These are phyloP conservation scores for Muraenolepis orangiensis DNA, from an alignment of 2,797 vertebrate species.

Conservation along the genomic window DNA sequence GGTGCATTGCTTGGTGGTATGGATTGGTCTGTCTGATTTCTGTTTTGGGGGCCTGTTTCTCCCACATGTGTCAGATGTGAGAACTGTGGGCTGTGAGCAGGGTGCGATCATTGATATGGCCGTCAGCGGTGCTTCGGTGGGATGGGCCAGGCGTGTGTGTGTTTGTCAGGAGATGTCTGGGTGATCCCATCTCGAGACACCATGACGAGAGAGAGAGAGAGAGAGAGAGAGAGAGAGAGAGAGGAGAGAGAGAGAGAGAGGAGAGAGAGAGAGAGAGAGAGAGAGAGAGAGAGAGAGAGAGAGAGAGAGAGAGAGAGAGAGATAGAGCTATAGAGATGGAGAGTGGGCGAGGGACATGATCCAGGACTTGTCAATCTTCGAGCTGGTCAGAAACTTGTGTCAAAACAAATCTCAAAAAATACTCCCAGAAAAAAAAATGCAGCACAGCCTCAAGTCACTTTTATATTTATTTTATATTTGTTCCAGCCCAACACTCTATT, in stretches of 20 bases:
- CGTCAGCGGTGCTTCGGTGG: conserved; percentile 2
- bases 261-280: too few relatives aligned
- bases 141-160: conserved; percentile 11
- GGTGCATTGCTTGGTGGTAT: too few relatives aligned
- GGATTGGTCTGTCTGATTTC: too few relatives aligned
- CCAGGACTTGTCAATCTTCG: conserved; percentile 32
- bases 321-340: too few relatives aligned
- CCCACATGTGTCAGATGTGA: too few relatives aligned
- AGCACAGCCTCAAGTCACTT: background rate
- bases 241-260: too few relatives aligned
- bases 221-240: too few relatives aligned
- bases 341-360: background rate
- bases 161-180: conserved; percentile 17
- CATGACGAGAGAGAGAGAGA: background rate
- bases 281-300: too few relatives aligned
- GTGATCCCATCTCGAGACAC: conserved; percentile 17
- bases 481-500: background rate
- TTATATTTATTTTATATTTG: background rate
- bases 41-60: too few relatives aligned
- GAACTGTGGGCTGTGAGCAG: conserved; percentile 3
- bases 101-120: conserved; percentile 32
- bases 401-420: background rate
- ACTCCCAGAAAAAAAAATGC: background rate
- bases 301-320: too few relatives aligned
- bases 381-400: conserved; percentile 7